phyloP scores from a whole-genome alignment of 53 echinoderm and acorn worm genomes.

The Luidia sarsii region DNA sequence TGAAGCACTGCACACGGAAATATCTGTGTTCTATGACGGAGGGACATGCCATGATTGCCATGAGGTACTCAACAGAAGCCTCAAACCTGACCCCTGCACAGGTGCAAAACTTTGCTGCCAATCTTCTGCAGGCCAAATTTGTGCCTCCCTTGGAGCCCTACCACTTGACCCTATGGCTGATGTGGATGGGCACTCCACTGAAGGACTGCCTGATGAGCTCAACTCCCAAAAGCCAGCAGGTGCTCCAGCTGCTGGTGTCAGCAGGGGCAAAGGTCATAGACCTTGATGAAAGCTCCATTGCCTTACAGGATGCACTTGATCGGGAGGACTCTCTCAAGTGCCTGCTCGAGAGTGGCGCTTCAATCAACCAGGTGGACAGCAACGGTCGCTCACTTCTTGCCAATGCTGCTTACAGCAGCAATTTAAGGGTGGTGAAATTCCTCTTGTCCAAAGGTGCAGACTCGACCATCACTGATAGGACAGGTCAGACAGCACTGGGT shows the following conservation, averaged over 20 bases:
- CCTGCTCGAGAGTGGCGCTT: conserved; percentile 92
- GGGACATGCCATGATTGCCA: conserved; percentile 96
- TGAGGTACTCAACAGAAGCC: conserved; percentile 92
- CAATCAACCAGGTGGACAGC: conserved; percentile 93
- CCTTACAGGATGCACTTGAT: conserved; percentile 91
- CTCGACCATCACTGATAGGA: conserved; percentile 81
- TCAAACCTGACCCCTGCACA: conserved; percentile 89
- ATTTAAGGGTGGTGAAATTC: conserved; percentile 89
- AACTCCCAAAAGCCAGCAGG: conserved; percentile 83
- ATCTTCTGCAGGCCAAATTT: conserved; percentile 89
- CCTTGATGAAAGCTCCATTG: conserved; percentile 86
- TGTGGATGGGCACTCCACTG: conserved; percentile 95
- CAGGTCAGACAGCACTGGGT: conserved; percentile 93
- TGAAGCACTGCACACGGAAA: conserved; percentile 96
- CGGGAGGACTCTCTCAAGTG: conserved; percentile 86
- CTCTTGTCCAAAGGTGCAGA: conserved; percentile 81
- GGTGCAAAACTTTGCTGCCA: conserved; percentile 95
- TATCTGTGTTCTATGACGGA: conserved; percentile 90
- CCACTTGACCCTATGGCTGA: conserved; percentile 93
- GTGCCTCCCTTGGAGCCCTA: conserved; percentile 80
- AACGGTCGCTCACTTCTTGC: conserved; percentile 96
- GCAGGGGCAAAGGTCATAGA: conserved; percentile 96
- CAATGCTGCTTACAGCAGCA: conserved; percentile 96
- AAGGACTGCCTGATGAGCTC: conserved; percentile 86
- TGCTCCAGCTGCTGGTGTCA: conserved; percentile 79